Conservation (phyloP, 2,888 invertebrate genomes). For the Yponomeuta plumbellus region DNA sequence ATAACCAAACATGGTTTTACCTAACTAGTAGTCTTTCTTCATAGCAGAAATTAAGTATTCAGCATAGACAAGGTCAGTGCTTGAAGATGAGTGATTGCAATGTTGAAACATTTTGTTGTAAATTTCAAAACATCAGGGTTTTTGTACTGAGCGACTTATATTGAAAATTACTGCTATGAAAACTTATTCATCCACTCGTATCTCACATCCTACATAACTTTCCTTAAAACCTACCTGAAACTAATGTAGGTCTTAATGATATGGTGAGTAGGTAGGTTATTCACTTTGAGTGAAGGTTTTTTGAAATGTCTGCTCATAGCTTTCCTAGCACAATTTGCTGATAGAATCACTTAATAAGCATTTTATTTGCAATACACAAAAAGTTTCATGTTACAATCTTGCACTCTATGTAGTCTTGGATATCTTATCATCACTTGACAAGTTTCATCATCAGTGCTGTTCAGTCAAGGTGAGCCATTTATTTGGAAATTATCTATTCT, state of each 20-base stretch:
- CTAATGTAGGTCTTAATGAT: too few species aligned
- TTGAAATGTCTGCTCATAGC: too few species aligned
- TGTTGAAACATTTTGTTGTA: background rate
- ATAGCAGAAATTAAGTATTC: background rate
- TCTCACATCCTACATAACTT: too few species aligned
- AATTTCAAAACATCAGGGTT: background rate
- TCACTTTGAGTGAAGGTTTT: too few species aligned
- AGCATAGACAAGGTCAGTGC: background rate
- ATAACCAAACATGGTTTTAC: constrained; percentile 12
- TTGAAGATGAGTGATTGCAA: background rate
- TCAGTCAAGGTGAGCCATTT: background rate
- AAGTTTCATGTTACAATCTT: background rate
- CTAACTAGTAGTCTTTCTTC: background rate
- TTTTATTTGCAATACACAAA: too few species aligned
- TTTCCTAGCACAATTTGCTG: too few species aligned
- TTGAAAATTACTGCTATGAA: background rate
- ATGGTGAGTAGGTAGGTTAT: too few species aligned
- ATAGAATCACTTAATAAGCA: too few species aligned
- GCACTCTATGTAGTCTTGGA: too few species aligned
- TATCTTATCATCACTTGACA: background rate
- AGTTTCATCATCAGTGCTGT: background rate
- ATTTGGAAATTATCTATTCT: background rate
- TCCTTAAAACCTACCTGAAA: too few species aligned
- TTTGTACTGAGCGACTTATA: background rate
- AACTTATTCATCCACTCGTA: too few species aligned